A percentile compares a stretch with the other conserved stretches of the same genome.
Evolutionary conservation across 2,888 invertebrate genomes (phyloP).

Genomic region (Lapara coniferarum): DNA sequence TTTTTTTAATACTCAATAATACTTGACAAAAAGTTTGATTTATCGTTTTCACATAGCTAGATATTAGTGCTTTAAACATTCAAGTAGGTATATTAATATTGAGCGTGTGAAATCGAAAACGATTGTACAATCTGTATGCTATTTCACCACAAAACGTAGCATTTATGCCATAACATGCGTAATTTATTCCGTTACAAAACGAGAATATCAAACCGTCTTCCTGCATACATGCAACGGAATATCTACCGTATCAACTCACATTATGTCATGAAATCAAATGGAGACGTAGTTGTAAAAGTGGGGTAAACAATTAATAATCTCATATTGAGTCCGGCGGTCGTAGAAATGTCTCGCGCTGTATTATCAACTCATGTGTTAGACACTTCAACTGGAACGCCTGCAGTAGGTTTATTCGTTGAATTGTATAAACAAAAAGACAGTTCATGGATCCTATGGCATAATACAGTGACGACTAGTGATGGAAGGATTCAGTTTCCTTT

Average conservation of each 20-base stretch:
- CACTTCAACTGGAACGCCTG: conserved; percentile 87
- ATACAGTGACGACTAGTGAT: conserved; percentile 85
- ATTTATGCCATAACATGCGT: no score
- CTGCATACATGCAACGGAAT: background rate
- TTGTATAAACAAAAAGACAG: conserved; percentile 86
- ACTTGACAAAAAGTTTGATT: no score
- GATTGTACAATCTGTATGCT: background rate
- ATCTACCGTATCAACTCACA: background rate
- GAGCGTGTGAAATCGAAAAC: no score
- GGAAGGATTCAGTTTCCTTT: conserved; percentile 87
- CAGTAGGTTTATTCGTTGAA: conserved; percentile 86
- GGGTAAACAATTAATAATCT: conserved; percentile 15
- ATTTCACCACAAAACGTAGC: background rate
- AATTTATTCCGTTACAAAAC: background rate
- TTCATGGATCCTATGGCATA: conserved; percentile 87
- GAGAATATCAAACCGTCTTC: background rate
- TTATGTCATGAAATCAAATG: background rate
- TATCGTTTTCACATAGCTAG: no score
- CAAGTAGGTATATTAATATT: no score
- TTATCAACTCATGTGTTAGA: conserved; percentile 91
- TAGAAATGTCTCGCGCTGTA: conserved; percentile 78
- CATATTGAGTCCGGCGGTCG: conserved; percentile 7
- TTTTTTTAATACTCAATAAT: no score
- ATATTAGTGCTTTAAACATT: no score
- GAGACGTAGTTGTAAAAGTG: background rate